Evolutionary conservation across 2,113 vertebrate genomes (phyloP), one percentile per base, ranked within the genome.

Genomic region (Probosciger aterrimus): DNA sequence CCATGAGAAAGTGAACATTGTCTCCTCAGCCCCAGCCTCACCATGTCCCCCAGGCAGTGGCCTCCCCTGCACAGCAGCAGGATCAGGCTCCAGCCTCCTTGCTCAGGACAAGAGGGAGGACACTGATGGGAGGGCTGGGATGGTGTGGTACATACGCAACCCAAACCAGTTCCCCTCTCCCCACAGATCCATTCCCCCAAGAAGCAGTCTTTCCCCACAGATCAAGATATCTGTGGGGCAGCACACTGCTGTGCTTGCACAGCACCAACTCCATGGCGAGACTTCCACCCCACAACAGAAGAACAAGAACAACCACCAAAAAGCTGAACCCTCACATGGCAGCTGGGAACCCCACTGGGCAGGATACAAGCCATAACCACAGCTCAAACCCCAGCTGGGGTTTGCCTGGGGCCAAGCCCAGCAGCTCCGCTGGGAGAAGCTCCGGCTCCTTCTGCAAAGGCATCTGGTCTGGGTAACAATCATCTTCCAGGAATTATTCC

Each of bases 11-110:
- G 43, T 14, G 17, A 76, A 68, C 82, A 22, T 3, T 22, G 43
- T 49, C 50, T 46, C 67, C 5, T 50, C 41, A 55, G 59, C 47
- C 47, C 27, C 82, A 83, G 55, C 25, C 39, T 33, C 47, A 30
- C 46, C 5, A 5, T 57, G n/a, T 65, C 12, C 47, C 4, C 0
- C 0, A 0, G 46, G 25, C 7, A 10, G 9, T n/a, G 69, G 28
- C 50, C 47, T 57, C 13, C 20, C 23, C 3, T 14, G 30, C 2
- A 3, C 14, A n/a, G 43, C 10, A 4, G 70, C 41, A 28, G 44
- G 39, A 19, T 18, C 22, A 46, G 14, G 7, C 44, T 70, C 27
- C 78, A 90, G 75, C 50, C 23, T 63, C 37, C 67, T 18, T 5
- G 11, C 3, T 67, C 37, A 88, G 83, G 28, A 31, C 37, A n/a